Evolutionary conservation across 2,888 invertebrate genomes (phyloP).

Genomic region (Brachypalpus laphriformis): DNA sequence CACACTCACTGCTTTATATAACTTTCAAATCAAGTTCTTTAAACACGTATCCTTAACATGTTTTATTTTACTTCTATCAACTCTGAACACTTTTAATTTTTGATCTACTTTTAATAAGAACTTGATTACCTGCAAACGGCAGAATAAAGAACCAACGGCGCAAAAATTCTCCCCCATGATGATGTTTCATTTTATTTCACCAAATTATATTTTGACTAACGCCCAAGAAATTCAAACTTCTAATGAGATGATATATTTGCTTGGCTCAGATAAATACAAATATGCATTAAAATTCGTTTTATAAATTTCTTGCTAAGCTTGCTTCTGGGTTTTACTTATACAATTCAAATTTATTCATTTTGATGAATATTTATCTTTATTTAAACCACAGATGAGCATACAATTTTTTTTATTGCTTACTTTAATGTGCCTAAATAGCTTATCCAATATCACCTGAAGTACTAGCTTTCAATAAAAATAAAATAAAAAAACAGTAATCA

Average conservation of each 20-base stretch:
- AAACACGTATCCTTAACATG: too few relatives aligned
- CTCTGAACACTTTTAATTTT: too few relatives aligned
- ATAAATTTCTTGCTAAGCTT: constrained; percentile 17
- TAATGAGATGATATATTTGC: constrained; percentile 31
- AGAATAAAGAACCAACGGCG: constrained; percentile 59
- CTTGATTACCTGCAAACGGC: constrained; percentile 60
- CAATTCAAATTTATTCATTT: background rate
- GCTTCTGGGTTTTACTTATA: background rate
- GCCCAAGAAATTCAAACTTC: constrained; percentile 3
- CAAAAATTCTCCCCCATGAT: background rate
- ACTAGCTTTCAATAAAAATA: too few relatives aligned
- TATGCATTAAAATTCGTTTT: background rate
- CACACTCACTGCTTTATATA: background rate
- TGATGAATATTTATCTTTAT: background rate
- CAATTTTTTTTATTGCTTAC: background rate
- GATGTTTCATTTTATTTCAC: constrained; percentile 28
- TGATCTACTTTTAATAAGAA: background rate
- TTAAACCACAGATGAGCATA: background rate
- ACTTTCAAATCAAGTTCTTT: background rate
- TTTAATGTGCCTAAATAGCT: too few relatives aligned
- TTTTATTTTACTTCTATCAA: too few relatives aligned
- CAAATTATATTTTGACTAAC: background rate
- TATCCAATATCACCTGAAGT: too few relatives aligned
- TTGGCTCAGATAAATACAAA: constrained; percentile 33
- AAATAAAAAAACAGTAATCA: too few relatives aligned